Base-by-base conservation (phyloP, 2,888 invertebrate species). In the Chymomyza caudatula region DNA sequence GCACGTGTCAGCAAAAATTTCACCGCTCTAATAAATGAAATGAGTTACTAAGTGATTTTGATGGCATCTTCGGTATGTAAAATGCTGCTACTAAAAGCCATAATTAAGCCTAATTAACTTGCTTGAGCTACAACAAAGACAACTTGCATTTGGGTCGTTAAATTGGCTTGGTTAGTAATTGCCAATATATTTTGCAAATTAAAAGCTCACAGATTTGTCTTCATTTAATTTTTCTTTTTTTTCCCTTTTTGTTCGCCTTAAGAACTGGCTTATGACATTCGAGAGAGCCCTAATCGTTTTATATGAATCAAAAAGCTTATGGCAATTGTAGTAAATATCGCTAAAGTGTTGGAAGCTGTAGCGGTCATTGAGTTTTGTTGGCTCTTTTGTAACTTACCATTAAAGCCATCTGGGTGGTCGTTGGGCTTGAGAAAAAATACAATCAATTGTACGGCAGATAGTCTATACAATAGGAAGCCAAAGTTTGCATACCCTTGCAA, bases 281-380 rank as follows among this genome's bases (percentile, higher is more conserved):
- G 29, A 3, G 29, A 54, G 20, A 44, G 58, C 65, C 4, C 23
- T 64, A 74, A 74, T 72, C 73, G 75, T 66, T 57, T 75, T 74
- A 75, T 65, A 63, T 23, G 67, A 55, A 29, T 65, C 62, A 67
- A 47, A 47, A 19, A 17, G 47, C 47, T 47, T 47, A 15, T 47
- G 47, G 19, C 15, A 15, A 47, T 37, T 37, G 29, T 37, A 37
- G 29, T 37, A 37, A 37, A 37, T 37, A 37, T 37, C 2, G 29
- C 29, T 37, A 11, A 37, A 37, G 29, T 37, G 29, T 11, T 37
- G 29, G 11, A 8, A 37, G 29, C 29, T 37, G 11, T 29, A 37
- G 29, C 29, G 11, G 29, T 37, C 29, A 37, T 37, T 37, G 29
- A 37, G 29, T 37, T 37, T 37, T 11, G 11, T 37, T 37, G 29